Percentiles rank a stretch among this genome's conserved stretches.
phyloP scores from a whole-genome alignment of 2,888 invertebrate species.

The Drosophila rubida region DNA sequence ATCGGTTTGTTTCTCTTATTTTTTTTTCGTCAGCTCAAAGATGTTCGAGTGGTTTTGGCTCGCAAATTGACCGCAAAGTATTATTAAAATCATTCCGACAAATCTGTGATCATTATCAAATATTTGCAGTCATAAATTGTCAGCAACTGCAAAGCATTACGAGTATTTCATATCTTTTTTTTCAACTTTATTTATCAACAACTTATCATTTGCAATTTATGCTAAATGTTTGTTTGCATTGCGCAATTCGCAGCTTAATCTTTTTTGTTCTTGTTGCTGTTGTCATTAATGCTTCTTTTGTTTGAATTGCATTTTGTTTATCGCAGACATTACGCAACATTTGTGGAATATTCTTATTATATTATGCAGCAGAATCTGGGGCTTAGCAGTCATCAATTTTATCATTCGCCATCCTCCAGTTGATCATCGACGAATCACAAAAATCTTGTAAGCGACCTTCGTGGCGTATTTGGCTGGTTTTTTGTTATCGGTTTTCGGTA shows the following conservation, averaged over 20 bases:
- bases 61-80: conserved; percentile 20
- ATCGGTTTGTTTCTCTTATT: conserved; percentile 14
- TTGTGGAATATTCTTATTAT: background rate
- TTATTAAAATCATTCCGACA: conserved; percentile 19
- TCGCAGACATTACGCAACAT: conserved; percentile 6
- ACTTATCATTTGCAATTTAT: conserved; percentile 15
- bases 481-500: conserved; percentile 20
- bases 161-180: background rate
- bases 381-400: conserved; percentile 13
- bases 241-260: background rate
- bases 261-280: conserved; percentile 1
- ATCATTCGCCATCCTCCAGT: conserved; percentile 26
- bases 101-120: background rate
- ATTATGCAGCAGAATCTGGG: conserved; percentile 7
- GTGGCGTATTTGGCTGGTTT: conserved; percentile 34
- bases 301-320: conserved; percentile 6
- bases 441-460: conserved; percentile 65
- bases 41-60: background rate
- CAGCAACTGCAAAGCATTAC: background rate
- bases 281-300: conserved; percentile 7
- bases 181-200: background rate
- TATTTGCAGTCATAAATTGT: conserved; percentile 10
- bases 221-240: background rate
- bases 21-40: background rate
- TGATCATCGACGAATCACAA: conserved; percentile 26